Conservation (phyloP, 2,888 invertebrate species). For the Cantharis flavilabris region DNA sequence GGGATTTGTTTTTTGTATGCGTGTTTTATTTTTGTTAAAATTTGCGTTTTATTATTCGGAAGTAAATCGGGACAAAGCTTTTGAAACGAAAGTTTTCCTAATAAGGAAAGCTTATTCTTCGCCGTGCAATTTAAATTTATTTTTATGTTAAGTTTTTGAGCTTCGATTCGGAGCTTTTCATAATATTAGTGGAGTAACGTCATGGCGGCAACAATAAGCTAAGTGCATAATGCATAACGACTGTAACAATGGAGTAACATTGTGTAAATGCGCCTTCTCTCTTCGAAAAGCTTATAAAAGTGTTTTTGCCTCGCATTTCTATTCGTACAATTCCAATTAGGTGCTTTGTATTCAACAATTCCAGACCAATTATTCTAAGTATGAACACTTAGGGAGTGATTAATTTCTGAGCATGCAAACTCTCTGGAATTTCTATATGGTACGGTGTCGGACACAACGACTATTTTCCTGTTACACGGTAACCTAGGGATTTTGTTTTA, state of each 20-base stretch:
- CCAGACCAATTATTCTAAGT: constrained; percentile 26
- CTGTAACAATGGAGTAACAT: background rate
- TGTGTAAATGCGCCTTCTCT: constrained; percentile 8
- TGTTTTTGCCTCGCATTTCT: constrained; percentile 15
- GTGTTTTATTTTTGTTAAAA: background rate
- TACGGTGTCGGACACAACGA: constrained; percentile 26
- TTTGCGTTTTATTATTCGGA: background rate
- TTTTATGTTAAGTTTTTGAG: background rate
- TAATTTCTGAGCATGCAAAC: constrained; percentile 29
- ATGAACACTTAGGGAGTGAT: constrained; percentile 26
- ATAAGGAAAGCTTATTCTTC: background rate
- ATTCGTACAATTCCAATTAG: constrained; percentile 23
- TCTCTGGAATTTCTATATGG: constrained; percentile 19
- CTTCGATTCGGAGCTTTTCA: background rate
- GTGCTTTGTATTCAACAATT: constrained; percentile 31
- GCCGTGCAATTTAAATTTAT: background rate
- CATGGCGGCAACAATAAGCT: background rate
- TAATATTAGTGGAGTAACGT: background rate
- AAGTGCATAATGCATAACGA: background rate
- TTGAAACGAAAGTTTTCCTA: background rate
- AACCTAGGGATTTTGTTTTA: constrained; percentile 32
- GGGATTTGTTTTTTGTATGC: background rate
- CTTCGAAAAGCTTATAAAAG: constrained; percentile 12
- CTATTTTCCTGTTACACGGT: constrained; percentile 21
- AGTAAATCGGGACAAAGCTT: background rate